Evolutionary conservation across 2,797 vertebrate genomes (phyloP).

Genomic region (Acanthis flammea): DNA sequence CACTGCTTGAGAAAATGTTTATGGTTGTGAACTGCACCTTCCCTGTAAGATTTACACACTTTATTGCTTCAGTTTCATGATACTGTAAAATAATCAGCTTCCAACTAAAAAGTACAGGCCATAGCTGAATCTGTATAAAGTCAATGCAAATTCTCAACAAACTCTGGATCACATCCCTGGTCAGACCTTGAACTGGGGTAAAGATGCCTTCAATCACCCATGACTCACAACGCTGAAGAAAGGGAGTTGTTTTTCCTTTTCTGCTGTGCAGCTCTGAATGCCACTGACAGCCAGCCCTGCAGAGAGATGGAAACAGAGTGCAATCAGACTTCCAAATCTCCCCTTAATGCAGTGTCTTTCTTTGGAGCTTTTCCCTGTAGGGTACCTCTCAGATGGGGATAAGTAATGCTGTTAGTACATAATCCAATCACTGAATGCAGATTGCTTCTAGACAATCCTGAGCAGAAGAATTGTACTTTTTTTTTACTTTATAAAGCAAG

Average conservation of each 20-base stretch:
- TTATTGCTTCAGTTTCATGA: background rate
- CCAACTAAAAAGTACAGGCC: background rate
- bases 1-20: constrained; percentile 8
- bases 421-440: constrained; percentile 65
- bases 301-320: constrained; percentile 55
- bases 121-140: background rate
- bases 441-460: constrained; percentile 32
- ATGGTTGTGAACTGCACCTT: background rate
- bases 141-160: background rate
- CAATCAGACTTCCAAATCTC: constrained; percentile 68
- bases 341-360: constrained; percentile 54
- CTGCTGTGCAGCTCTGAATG: background rate
- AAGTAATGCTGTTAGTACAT: constrained; percentile 62
- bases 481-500: background rate
- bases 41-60: background rate
- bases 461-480: background rate
- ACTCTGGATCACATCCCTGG: background rate
- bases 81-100: background rate
- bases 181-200: background rate
- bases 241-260: constrained; percentile 42
- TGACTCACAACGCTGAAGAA: background rate
- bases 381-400: constrained; percentile 62
- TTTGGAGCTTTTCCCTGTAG: constrained; percentile 57
- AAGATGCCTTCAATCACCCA: background rate
- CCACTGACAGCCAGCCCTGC: constrained; percentile 53